phyloP scores from a whole-genome alignment of 2,888 invertebrate genomes.

The Volucella bombylans region DNA sequence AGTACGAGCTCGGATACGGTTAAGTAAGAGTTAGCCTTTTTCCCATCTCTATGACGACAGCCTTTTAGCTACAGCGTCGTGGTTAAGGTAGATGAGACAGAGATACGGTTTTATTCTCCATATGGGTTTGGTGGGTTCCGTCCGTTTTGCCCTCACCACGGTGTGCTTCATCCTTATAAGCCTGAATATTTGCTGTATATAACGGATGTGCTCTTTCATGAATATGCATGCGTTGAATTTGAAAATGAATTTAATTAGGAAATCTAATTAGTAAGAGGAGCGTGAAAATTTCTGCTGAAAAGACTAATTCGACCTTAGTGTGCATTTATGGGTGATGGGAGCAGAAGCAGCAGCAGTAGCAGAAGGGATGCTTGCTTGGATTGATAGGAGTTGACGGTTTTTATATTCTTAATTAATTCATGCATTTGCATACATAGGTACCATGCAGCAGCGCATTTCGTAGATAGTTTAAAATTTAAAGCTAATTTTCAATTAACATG shows the following conservation, averaged over 20 bases:
- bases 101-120: conserved; percentile 36
- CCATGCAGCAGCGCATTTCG: not conserved
- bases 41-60: conserved; percentile 32
- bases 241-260: conserved; percentile 81
- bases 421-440: not conserved
- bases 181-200: conserved; percentile 49
- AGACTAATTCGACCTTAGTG: conserved; percentile 73
- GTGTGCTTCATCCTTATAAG: conserved; percentile 39
- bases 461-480: conserved; percentile 37
- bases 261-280: conserved; percentile 83
- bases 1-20: not conserved
- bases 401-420: conserved; percentile 40
- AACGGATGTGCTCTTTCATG: conserved; percentile 74
- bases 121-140: conserved; percentile 12
- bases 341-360: conserved; percentile 1
- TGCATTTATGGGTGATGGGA: conserved; percentile 48
- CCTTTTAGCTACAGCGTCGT: conserved; percentile 37
- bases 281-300: conserved; percentile 78
- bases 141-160: conserved; percentile 5
- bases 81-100: not conserved
- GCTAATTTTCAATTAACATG: conserved; percentile 38
- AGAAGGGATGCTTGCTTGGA: conserved; percentile 26
- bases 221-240: conserved; percentile 75
- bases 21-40: conserved; percentile 53
- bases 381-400: not conserved